Base-by-base conservation (phyloP, 2,888 invertebrate genomes). In the Calameuta pallipes region DNA sequence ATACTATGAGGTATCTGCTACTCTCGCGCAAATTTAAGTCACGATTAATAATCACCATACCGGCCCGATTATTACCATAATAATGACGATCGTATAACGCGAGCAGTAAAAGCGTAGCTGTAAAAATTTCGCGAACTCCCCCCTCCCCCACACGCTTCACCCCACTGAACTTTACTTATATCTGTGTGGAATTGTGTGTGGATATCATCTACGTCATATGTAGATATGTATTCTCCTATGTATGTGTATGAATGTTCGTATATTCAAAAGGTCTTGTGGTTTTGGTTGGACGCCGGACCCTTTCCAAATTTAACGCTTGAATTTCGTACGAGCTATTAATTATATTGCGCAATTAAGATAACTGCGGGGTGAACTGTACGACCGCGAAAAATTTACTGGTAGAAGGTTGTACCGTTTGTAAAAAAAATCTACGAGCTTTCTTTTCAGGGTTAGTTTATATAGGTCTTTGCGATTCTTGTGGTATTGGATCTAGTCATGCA, bases 41-140 rank as follows among this genome's bases (percentile, higher is more conserved):
- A 83, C 89, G 86, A 88, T 89, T 89, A 89, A 89, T 88, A 85
- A 87, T 83, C 56, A 56, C 56, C 56, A 56, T 56, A 56, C 81
- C 79, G 82, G 76, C 75, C 79, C 76, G 75, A 83, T 83, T 88
- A 89, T 89, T 86, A 85, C 85, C 69, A 76, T 82, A 81, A 85
- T 87, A 87, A 88, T 88, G 86, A 87, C 83, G 80, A 82, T 77
- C 81, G 81, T 75, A 76, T 77, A 81, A 81, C 80, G 78, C 80
- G 78, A 79, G 36, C 77, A 80, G 79, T 82, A 78, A 83, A 83
- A 79, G 56, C 23, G 56, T 56, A 56, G 56, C 56, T 56, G 56
- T 56, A 56, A 23, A 56, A 56, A 56, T 56, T 56, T 56, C 2
- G 56, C 23, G 23, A 23, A 9, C 9, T 12, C 37, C 56, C 56